Base-by-base conservation (phyloP, 2,888 invertebrate species). In the Drosophila prostipennis region DNA sequence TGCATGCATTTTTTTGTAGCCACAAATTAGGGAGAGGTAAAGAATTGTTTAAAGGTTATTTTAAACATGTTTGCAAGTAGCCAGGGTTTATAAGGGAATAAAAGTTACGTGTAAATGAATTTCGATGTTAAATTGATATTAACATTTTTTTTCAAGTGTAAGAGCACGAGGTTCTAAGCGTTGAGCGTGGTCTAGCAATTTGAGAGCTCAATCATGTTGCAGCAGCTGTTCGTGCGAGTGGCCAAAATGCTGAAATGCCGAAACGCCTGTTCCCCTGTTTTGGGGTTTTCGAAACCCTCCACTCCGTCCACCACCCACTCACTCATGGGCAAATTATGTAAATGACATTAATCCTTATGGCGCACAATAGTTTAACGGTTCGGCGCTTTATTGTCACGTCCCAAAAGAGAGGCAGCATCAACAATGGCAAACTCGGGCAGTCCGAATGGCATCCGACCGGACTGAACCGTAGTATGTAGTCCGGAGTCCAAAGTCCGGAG, bases 351-450 rank as follows among this genome's bases (percentile, higher is more conserved):
- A 89, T 87, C 87, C 87, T 80, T 86, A 81, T 80, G 76, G 81
- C 87, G 79, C 83, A 88, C 88, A 87, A 89, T 89, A 89, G 89
- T 87, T 89, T 84, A 89, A 87, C 85, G 87, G 73, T 87, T 79
- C 89, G 76, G 70, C 78, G 89, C 87, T 79, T 89, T 87, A 89
- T 87, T 88, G 89, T 84, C 89, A 87, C 87, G 89, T 83, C 80
- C 72, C 82, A 76, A 67, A 67, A 54, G 65, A 69, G 79, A 46
- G 45, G 64, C 39, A 51, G 53, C 58, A 43, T 71, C 57, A 60
- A 60, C 74, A 72, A 58, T 57, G 37, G 29, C 72, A 51, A 72
- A 51, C 46, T 51, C 77, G 34, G 64, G 48, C 61, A 49, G 52
- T 61, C 72, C 60, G 37, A 72, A 43, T 34, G 29, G 39, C 57